Evolutionary conservation across 2,797 vertebrate species (phyloP), one percentile per base, ranked within the genome.

Genomic region (Enteromius radiatus): DNA sequence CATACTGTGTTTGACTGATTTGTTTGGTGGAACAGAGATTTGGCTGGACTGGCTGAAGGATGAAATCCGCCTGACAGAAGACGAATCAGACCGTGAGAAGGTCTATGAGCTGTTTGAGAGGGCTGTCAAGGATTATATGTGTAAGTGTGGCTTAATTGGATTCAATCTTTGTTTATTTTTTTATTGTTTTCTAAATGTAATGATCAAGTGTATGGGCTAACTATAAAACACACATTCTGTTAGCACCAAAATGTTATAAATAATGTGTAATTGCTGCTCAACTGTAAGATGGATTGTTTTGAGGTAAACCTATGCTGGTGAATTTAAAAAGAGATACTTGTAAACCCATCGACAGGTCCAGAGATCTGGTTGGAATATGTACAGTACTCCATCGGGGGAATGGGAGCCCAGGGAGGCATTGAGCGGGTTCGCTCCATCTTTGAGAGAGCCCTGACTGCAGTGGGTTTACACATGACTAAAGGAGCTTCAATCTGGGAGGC

Each of bases 31-130:
- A 84, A 26, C 90, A 99, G 98, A 98, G 88, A 97, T 99, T 73
- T 99, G 98, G 98, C 88, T 99, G 71, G 97, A 98, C 84, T 99
- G 98, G 98, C 91, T 99, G 71, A 98, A 97, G 47, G 98, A 99
- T 86, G 98, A 99, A 91, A 98, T 98, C 81, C 95, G 94, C 76
- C 92, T 97, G 91, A 95, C 94, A 10, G 91, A 95, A 43, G 96
- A 97, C 1, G 92, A 93, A 85, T 89, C 93, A 0, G 96, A 96
- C 85, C 89, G 98, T 0, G 97, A 98, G 87, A 96, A 94, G 26
- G 95, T 99, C 21, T 97, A 98, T 0, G 96, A 97, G 56, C 95
- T 99, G 33, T 99, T 99, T 78, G 96, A 99, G 92, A 95, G 87
- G 85, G 97, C 98, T 0, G 91, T 95, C 38, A 96, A 97, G 88